phyloP scores from a whole-genome alignment of 1,140 invertebrate genomes.

The Yoshiicerus persimilis region DNA sequence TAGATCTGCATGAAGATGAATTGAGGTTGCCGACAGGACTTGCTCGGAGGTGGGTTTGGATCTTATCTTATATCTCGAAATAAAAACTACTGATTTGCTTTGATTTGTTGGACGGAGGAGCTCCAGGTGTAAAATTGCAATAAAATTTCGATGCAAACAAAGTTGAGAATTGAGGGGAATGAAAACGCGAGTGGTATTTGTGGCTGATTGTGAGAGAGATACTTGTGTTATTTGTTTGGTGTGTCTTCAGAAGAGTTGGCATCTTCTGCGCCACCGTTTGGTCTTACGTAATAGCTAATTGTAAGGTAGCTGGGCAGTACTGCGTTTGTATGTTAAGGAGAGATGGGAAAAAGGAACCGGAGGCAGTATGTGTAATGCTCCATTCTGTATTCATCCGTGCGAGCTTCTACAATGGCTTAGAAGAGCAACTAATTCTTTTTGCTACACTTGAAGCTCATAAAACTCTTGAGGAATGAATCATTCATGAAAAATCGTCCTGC shows the following conservation, averaged over 20 bases:
- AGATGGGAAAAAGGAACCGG: background rate
- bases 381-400: background rate
- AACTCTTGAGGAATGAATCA: background rate
- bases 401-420: background rate
- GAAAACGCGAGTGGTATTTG: background rate
- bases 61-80: background rate
- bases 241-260: background rate
- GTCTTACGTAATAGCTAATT: background rate
- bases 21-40: background rate
- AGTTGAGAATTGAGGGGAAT: too few relatives aligned
- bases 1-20: background rate
- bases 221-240: background rate
- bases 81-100: background rate
- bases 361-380: background rate
- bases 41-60: background rate
- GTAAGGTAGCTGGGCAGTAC: background rate
- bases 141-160: background rate
- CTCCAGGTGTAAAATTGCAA: conserved; percentile 6
- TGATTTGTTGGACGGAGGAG: background rate
- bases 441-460: background rate
- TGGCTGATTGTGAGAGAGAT: background rate
- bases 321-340: background rate
- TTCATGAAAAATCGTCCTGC: background rate
- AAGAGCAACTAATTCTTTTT: background rate
- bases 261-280: background rate